Evolutionary conservation across 2,888 invertebrate species (phyloP), one percentile per base, ranked within the genome.

Genomic region (Scaptomyza flava): DNA sequence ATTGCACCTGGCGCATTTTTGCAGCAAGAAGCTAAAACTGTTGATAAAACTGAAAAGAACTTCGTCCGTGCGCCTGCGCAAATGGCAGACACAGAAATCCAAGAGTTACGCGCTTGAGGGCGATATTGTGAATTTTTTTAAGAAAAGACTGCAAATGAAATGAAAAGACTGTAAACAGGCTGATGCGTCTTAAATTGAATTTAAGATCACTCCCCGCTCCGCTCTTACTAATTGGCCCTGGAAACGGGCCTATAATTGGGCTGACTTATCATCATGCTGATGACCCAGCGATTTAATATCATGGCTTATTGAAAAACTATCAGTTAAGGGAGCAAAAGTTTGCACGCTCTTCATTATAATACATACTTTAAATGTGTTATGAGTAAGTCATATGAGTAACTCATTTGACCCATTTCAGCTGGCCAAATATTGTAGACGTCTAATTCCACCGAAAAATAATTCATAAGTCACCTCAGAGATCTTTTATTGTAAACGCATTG

Each of bases 161-260:
- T n/a, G n/a, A n/a, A n/a, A n/a, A n/a, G n/a, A n/a, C 87, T 76
- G 84, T 86, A 86, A 88, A 88, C 81, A 86, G 68, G 41, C 73
- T 88, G 87, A 84, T 84, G 84, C 71, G 72, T 88, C 86, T 84
- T 88, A 84, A 88, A 84, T 84, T 84, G 84, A 84, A 76, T 84
- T 86, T 78, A 74, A 78, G 66, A 69, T 72, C 71, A 77, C 59
- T 53, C 61, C 20, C 57, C 68, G 61, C 23, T 14, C n/a, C 27
- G 27, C 54, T 66, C 76, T 69, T 85, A 75, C 71, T 82, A 87
- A 87, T 84, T 82, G 81, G 41, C 57, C 14, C 50, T 33, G 56
- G 52, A 69, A 69, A 74, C 65, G 66, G 64, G 58, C 43, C 20
- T 62, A 62, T 80, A 77, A 79, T 80, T 61, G 65, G 68, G 31